A percentile compares a stretch with the other conserved stretches of the same genome.
phyloP scores from a whole-genome alignment of 2,113 vertebrate species.

The Heloderma charlesbogerti region DNA sequence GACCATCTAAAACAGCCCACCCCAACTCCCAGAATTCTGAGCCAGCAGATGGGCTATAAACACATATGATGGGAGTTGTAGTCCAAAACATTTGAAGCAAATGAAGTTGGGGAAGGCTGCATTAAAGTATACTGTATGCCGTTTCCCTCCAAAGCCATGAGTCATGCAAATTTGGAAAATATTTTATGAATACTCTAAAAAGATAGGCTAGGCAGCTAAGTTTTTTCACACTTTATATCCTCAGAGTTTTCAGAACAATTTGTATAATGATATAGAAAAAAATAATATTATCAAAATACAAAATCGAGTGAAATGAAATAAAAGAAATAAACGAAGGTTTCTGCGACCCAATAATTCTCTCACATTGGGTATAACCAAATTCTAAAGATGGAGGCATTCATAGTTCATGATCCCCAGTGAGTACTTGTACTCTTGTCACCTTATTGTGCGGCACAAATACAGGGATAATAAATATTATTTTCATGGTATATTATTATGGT shows the following conservation, averaged over 20 bases:
- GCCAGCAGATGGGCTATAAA: too few relatives aligned
- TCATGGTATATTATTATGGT: slow-evolving; percentile 49
- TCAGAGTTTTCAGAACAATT: not conserved
- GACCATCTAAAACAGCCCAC: not conserved
- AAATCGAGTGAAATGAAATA: not conserved
- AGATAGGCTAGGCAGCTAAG: slow-evolving; percentile 46
- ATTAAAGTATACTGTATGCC: slow-evolving; percentile 12
- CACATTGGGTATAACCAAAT: slow-evolving; percentile 66
- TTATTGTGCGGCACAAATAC: slow-evolving; percentile 44
- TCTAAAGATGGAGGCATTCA: slow-evolving; percentile 63
- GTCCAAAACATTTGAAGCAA: not conserved
- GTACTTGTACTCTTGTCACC: slow-evolving; percentile 40
- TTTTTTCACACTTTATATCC: slow-evolving; percentile 36
- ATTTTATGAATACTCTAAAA: slow-evolving; percentile 50
- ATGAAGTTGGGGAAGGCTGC: not conserved
- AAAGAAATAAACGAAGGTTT: not conserved
- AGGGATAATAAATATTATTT: slow-evolving; percentile 56
- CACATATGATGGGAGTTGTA: too few relatives aligned
- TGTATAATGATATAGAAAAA: not conserved
- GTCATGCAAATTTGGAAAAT: slow-evolving; percentile 57
- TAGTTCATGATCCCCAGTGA: slow-evolving; percentile 45
- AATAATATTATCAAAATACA: not conserved
- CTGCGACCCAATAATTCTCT: not conserved
- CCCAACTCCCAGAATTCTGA: not conserved
- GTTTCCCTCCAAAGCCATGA: slow-evolving; percentile 42